Evolutionary conservation across 2,797 vertebrate genomes (phyloP).

Genomic region (Telmatherina bonti): DNA sequence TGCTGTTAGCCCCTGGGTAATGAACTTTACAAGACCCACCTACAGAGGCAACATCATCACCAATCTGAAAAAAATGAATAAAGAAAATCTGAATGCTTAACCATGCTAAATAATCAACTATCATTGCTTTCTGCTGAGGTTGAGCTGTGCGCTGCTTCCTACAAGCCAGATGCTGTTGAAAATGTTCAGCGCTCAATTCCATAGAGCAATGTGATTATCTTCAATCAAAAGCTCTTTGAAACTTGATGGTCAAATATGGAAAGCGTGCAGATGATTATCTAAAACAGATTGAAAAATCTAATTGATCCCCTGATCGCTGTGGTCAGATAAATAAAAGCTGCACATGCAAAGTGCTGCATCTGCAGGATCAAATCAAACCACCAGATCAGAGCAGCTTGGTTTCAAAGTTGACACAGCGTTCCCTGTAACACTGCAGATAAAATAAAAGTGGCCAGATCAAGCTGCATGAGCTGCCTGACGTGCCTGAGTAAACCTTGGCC

Average conservation of each 20-base stretch:
- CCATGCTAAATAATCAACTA: too few species aligned
- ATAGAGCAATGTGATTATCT: background rate
- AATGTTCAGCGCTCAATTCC: background rate
- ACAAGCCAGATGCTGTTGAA: background rate
- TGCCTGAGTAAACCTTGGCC: conserved; percentile 32
- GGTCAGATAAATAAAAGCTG: conserved; percentile 4
- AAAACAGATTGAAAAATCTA: background rate
- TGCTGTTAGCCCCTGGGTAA: background rate
- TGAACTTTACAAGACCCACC: background rate
- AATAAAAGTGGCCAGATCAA: conserved; percentile 26
- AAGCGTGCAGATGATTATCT: background rate
- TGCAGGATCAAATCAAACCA: conserved; percentile 22
- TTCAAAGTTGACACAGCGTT: conserved; percentile 31
- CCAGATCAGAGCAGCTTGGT: conserved; percentile 35
- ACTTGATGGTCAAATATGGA: background rate
- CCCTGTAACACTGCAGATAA: conserved; percentile 37
- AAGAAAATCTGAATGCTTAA: too few species aligned
- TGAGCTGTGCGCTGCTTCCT: background rate
- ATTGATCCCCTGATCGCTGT: conserved; percentile 20
- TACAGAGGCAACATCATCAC: background rate
- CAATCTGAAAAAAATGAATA: too few species aligned
- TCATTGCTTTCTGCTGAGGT: background rate
- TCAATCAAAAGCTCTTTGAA: conserved; percentile 8
- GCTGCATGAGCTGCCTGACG: conserved; percentile 28
- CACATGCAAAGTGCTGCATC: conserved; percentile 5